Percentiles rank a stretch among this genome's conserved stretches.
phyloP scores from a whole-genome alignment of 2,113 vertebrate genomes.

The Eublepharis macularius region DNA sequence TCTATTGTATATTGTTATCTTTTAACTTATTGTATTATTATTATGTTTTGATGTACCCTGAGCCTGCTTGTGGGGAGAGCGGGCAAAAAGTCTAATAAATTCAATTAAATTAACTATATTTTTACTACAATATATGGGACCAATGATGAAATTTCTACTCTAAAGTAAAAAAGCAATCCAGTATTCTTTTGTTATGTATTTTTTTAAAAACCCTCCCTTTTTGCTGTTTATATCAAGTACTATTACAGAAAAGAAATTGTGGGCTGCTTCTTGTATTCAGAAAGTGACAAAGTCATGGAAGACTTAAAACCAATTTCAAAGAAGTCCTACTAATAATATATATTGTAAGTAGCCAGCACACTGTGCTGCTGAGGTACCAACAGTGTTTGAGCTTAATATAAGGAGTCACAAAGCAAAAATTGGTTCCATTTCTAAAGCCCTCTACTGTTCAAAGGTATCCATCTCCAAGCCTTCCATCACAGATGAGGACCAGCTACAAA shows the following conservation, averaged over 20 bases:
- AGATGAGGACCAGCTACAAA: background rate
- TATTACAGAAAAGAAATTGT: background rate
- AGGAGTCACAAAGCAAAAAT: background rate
- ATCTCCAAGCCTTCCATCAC: conserved; percentile 21
- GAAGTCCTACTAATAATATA: background rate
- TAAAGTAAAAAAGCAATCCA: background rate
- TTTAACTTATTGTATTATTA: too few relatives aligned
- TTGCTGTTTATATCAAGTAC: background rate
- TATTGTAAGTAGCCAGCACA: background rate
- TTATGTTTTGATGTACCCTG: too few relatives aligned
- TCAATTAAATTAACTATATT: background rate
- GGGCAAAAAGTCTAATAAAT: too few relatives aligned
- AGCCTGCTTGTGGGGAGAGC: too few relatives aligned
- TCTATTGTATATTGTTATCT: too few relatives aligned
- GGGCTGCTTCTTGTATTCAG: background rate
- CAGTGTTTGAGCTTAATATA: background rate
- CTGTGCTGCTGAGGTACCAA: background rate
- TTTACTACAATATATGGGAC: background rate
- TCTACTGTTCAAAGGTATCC: conserved; percentile 34
- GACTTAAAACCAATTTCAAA: background rate
- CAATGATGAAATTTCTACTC: background rate
- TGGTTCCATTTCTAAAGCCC: background rate
- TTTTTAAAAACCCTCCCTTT: too few relatives aligned
- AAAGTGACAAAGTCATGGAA: background rate
- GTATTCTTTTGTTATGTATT: background rate